Base-by-base conservation (phyloP, 1,140 invertebrate species). In the Scaptomyza pallida region DNA sequence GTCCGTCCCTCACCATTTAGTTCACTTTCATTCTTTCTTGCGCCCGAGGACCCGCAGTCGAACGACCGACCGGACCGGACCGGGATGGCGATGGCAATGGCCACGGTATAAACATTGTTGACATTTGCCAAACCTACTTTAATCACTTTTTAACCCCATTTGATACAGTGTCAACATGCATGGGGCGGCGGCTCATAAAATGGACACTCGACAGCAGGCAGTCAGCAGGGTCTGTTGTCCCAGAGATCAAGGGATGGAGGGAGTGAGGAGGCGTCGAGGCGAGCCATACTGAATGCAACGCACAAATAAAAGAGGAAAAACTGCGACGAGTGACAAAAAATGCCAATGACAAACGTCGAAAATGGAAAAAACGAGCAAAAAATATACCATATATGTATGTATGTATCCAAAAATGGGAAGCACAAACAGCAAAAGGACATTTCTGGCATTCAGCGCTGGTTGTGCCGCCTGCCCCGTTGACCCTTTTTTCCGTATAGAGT, bases 71-170 rank as follows among this genome's bases (percentile, higher is more conserved):
- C 59, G 43, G 23, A 26, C 23, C 23, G 23, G 23, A 26, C 26
- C 26, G 26, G 26, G 6, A 6, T 9, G 26, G 26, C n/a, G 26
- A 30, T 30, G 45, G 74, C 79, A 70, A 75, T 63, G 76, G 64
- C 77, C 76, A 82, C 68, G 81, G 81, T 77, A 81, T 85, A 72
- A 88, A 88, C 82, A 88, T 88, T 90, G 88, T 89, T 90, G 89
- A 90, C 89, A 90, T 88, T 85, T 78, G 79, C 80, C 85, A 90
- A 89, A 90, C 83, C 88, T 89, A 90, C 81, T 90, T 90, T 90
- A 90, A 90, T 90, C 89, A 90, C 88, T 90, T 90, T 90, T 90
- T 90, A 90, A 90, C 89, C 89, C 89, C 89, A 90, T 90, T 90
- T 90, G 83, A 90, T 90, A 90, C 88, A 89, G 88, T 90, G 82